These are phyloP conservation scores for Dioctria rufipes DNA, from an alignment of 2,888 invertebrate genomes.

Conservation along the genomic window DNA sequence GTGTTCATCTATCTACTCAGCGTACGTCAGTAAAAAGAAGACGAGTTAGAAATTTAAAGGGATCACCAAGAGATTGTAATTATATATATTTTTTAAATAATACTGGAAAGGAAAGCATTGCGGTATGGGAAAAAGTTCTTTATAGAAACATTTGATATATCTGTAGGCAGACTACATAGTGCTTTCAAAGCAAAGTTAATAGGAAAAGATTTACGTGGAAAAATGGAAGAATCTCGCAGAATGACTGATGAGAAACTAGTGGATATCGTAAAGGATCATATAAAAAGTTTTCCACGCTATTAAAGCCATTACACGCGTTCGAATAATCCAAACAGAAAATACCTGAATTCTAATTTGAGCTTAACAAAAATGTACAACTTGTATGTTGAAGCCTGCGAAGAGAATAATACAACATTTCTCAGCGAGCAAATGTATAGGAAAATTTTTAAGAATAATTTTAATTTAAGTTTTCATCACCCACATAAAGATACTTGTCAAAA, in stretches of 20 bases:
- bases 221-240: conserved; percentile 56
- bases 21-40: conserved; percentile 37
- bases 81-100: no score
- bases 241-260: conserved; percentile 55
- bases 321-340: conserved; percentile 58
- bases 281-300: conserved; percentile 27
- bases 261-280: conserved; percentile 44
- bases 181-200: conserved; percentile 49
- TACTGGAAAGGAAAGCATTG: conserved; percentile 12
- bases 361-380: conserved; percentile 59
- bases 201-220: conserved; percentile 54
- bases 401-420: conserved; percentile 48
- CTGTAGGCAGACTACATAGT: conserved; percentile 53
- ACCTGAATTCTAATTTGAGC: conserved; percentile 57
- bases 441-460: conserved; percentile 58
- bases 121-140: conserved; percentile 29
- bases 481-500: conserved; percentile 63
- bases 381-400: conserved; percentile 51
- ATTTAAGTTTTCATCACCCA: conserved; percentile 60
- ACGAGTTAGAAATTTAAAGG: conserved; percentile 46
- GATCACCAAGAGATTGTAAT: no score
- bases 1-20: not conserved
- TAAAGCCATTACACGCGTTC: conserved; percentile 44
- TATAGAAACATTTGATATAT: conserved; percentile 45
- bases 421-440: conserved; percentile 56